These are phyloP conservation scores for Caenorhabditis sp. DNA, from an alignment of 2,888 invertebrate species.

Conservation along the genomic window DNA sequence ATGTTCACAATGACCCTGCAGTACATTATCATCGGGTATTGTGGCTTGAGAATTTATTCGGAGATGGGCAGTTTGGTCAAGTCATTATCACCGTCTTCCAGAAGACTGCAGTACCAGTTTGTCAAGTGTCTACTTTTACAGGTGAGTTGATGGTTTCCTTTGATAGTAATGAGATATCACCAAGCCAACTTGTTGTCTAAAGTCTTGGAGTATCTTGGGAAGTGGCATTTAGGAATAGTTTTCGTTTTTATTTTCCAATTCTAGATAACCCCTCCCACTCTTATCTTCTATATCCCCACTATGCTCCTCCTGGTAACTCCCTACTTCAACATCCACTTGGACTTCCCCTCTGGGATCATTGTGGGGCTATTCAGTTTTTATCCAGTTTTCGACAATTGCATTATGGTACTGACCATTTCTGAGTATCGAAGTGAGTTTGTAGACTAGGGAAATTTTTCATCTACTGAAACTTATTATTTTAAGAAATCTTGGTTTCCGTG, in stretches of 20 bases:
- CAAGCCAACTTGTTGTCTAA: neutral
- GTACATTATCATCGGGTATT: neutral
- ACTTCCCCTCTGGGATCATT: neutral
- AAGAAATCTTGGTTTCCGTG: too few relatives aligned
- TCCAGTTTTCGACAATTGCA: neutral
- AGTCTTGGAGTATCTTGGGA: neutral
- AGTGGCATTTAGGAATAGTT: too few relatives aligned
- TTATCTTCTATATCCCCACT: neutral
- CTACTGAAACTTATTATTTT: too few relatives aligned
- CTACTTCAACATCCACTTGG: neutral
- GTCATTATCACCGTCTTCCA: neutral
- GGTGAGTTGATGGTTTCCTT: too few relatives aligned
- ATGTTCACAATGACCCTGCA: neutral
- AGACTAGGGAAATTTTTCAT: too few relatives aligned
- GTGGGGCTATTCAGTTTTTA: neutral
- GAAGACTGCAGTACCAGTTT: neutral
- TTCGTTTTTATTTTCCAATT: too few relatives aligned
- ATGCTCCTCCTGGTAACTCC: neutral
- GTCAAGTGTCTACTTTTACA: neutral
- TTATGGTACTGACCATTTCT: neutral
- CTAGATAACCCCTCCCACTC: slow-evolving; percentile 5
- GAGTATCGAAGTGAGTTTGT: too few relatives aligned
- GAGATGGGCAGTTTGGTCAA: neutral
- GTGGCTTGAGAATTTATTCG: neutral
- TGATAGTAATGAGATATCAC: too few relatives aligned